Conservation (phyloP, 1,140 invertebrate species). For the Vanessa atalanta region DNA sequence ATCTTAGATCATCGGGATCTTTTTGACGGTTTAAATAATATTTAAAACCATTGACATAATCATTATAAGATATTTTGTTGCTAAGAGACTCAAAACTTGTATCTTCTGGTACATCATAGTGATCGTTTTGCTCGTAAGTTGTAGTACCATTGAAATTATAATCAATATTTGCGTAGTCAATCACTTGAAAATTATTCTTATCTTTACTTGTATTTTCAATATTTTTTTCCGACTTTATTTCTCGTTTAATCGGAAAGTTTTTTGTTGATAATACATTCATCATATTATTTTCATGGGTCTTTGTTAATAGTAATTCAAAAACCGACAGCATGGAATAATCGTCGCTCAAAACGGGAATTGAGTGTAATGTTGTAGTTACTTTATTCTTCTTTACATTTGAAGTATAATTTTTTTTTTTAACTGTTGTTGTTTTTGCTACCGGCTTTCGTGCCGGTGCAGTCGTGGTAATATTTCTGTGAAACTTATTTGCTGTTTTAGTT, state of each 20-base stretch:
- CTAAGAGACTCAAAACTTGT: constrained; percentile 54
- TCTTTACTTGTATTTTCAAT: constrained; percentile 40
- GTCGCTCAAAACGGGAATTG: constrained; percentile 44
- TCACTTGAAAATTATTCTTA: constrained; percentile 11
- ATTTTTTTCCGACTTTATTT: neutral
- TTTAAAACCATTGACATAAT: constrained; percentile 70
- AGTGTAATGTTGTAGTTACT: constrained; percentile 12
- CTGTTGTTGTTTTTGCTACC: neutral
- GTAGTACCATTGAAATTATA: neutral
- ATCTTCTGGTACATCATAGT: constrained; percentile 31
- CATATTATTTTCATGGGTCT: constrained; percentile 50
- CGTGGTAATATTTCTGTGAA: neutral
- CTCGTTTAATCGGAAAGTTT: constrained; percentile 9
- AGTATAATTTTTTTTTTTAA: constrained; percentile 20
- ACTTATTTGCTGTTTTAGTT: constrained; percentile 27
- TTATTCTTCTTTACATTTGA: constrained; percentile 7
- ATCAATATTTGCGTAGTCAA: neutral
- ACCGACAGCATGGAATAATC: constrained; percentile 58
- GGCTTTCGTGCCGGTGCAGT: constrained; percentile 17
- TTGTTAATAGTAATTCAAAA: constrained; percentile 56
- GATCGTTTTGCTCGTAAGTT: neutral
- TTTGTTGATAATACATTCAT: constrained; percentile 45
- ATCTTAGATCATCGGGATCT: constrained; percentile 57
- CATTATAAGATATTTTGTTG: constrained; percentile 63
- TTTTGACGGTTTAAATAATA: constrained; percentile 70